phyloP scores from a whole-genome alignment of 1,140 invertebrate species.

The Atta colombica region DNA sequence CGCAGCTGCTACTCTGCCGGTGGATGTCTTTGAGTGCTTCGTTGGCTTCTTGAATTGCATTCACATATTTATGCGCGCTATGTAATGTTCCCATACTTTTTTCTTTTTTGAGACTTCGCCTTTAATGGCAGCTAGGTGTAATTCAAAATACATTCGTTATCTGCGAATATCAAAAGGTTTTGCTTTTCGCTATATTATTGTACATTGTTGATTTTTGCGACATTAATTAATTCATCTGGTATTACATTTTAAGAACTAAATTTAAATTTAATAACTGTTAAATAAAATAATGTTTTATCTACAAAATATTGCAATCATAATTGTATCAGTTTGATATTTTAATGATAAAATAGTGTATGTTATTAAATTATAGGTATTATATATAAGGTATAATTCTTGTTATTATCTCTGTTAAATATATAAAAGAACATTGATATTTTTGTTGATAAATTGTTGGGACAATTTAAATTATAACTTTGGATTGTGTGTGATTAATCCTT shows the following conservation, averaged over 20 bases:
- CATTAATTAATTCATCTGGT: background rate
- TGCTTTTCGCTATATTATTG: background rate
- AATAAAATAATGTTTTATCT: background rate
- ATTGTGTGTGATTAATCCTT: slow-evolving; percentile 4
- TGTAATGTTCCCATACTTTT: slow-evolving; percentile 69
- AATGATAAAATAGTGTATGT: background rate
- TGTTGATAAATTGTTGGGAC: background rate
- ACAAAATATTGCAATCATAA: background rate
- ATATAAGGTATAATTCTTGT: no score
- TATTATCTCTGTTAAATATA: background rate
- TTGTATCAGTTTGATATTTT: background rate
- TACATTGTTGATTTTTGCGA: background rate
- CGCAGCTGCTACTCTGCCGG: slow-evolving; percentile 71
- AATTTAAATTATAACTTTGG: slow-evolving; percentile 16
- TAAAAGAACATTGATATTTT: background rate
- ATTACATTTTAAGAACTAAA: background rate
- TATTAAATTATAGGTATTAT: background rate
- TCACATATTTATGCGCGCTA: slow-evolving; percentile 79
- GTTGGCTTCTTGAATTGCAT: slow-evolving; percentile 77
- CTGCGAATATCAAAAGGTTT: background rate
- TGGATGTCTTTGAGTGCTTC: slow-evolving; percentile 75
- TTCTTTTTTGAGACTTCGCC: slow-evolving; percentile 48
- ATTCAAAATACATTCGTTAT: slow-evolving; percentile 36
- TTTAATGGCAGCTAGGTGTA: slow-evolving; percentile 58
- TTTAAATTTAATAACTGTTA: slow-evolving; percentile 8